Evolutionary conservation across 2,113 vertebrate genomes (phyloP), one percentile per base, ranked within the genome.

Genomic region (Forbesichthys papilliferus): DNA sequence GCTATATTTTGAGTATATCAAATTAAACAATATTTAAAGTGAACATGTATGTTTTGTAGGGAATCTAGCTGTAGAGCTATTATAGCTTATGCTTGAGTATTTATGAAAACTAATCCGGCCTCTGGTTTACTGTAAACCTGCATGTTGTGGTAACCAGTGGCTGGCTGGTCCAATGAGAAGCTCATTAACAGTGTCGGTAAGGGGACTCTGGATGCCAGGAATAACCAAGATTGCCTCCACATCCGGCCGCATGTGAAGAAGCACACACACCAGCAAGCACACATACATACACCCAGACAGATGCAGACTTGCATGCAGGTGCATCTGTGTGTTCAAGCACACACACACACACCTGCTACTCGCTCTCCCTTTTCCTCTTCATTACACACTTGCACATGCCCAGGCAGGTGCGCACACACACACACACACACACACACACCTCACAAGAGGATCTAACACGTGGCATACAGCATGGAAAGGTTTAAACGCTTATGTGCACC

Each of bases 61-160:
- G 36, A 42, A 42, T 42, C 7, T 42, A 7, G 36, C 5, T 42
- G 36, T 8, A 42, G 36, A 42, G 36, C 36, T 8, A 42, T 42
- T 6, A 42, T 42, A 8, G 33, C 14, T 77, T 58, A 47, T 48
- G 66, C 73, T 68, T 81, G 72, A 69, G 69, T 74, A 81, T 75
- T 85, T 88, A 87, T 89, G 82, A 84, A 84, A 90, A 75, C 78
- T 70, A 73, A 75, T 74, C 76, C 68, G 61, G 77, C 73, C 77
- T 71, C 42, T 59, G 61, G 79, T 91, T 89, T 90, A 87, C 87
- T 80, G 89, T 90, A 89, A 91, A 74, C 73, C 62, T 69, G 76
- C 56, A 78, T 75, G 75, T 87, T 89, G 86, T 84, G 69, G 86
- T 89, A 91, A 90, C 66, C 71, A 77, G 73, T 67, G 33, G 8